Percentiles rank a stretch among this genome's conserved stretches.
Conservation (phyloP, 2,888 invertebrate genomes). For the Nomada ruficornis region DNA sequence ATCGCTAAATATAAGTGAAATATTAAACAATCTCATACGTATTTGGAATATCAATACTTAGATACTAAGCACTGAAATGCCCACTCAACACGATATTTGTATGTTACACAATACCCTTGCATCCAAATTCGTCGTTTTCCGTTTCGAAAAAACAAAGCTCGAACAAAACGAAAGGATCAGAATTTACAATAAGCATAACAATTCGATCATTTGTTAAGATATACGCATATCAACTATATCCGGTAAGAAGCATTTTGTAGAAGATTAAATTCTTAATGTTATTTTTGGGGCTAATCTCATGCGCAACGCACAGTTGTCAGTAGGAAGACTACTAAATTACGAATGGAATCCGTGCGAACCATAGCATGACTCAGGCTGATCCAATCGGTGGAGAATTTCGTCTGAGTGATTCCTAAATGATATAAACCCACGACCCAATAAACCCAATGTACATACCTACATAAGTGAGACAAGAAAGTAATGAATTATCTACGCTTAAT, state of each 20-base stretch:
- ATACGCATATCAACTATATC: slow-evolving; percentile 21
- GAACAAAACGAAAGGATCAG: background rate
- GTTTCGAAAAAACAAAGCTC: background rate
- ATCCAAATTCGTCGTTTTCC: background rate
- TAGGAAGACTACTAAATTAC: slow-evolving; percentile 33
- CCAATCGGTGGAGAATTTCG: slow-evolving; percentile 5
- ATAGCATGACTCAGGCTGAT: background rate
- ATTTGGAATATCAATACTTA: slow-evolving; percentile 33
- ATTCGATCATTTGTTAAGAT: slow-evolving; percentile 6
- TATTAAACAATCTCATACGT: slow-evolving; percentile 21
- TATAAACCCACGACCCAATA: background rate
- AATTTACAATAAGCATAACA: slow-evolving; percentile 7
- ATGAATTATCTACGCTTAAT: background rate
- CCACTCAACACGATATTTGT: slow-evolving; percentile 5
- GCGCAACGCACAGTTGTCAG: background rate
- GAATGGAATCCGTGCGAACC: slow-evolving; percentile 17
- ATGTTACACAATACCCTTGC: slow-evolving; percentile 28
- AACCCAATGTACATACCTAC: background rate
- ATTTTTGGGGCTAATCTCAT: slow-evolving; percentile 1
- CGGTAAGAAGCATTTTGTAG: slow-evolving; percentile 11
- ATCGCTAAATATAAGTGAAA: slow-evolving; percentile 22
- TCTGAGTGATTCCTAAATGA: background rate
- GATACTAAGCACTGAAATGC: slow-evolving; percentile 28
- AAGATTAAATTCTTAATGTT: background rate
- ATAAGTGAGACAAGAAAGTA: slow-evolving; percentile 5